A percentile compares a stretch with the other conserved stretches of the same genome.
phyloP scores from a whole-genome alignment of 2,113 vertebrate genomes.

The Himantopus leucocephalus region DNA sequence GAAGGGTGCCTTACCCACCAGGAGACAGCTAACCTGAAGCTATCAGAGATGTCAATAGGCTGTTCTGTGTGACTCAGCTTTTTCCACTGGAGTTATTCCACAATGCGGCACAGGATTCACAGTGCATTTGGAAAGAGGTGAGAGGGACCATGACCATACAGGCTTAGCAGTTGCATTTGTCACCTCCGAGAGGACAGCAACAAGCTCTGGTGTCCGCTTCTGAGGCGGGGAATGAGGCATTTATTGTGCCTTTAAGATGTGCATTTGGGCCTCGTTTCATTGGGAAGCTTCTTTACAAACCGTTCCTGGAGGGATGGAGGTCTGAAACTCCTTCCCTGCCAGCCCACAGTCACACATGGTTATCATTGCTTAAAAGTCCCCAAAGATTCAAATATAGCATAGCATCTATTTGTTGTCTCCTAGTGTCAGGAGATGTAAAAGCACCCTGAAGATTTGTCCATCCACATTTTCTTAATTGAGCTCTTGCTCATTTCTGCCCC shows the following conservation, averaged over 20 bases:
- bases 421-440: not conserved
- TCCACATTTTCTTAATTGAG: not conserved
- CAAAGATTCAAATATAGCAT: not conserved
- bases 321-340: not conserved
- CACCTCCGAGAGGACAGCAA: not conserved
- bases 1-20: not conserved
- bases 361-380: not conserved
- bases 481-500: not conserved
- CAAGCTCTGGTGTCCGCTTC: not conserved
- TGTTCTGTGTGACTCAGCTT: not conserved
- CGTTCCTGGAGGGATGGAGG: not conserved
- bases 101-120: not conserved
- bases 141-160: fast-evolving
- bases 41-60: too few species aligned
- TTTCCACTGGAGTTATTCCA: not conserved
- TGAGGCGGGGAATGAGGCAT: not conserved
- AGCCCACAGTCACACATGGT: not conserved
- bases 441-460: not conserved
- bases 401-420: not conserved
- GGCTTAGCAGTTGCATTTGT: not conserved
- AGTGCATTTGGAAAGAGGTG: not conserved
- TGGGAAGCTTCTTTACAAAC: not conserved
- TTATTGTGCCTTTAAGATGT: not conserved
- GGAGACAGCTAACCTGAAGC: not conserved
- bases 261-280: not conserved